These are phyloP conservation scores for Drymodes brunneopygia DNA, from an alignment of 2,113 vertebrate species.

Conservation along the genomic window DNA sequence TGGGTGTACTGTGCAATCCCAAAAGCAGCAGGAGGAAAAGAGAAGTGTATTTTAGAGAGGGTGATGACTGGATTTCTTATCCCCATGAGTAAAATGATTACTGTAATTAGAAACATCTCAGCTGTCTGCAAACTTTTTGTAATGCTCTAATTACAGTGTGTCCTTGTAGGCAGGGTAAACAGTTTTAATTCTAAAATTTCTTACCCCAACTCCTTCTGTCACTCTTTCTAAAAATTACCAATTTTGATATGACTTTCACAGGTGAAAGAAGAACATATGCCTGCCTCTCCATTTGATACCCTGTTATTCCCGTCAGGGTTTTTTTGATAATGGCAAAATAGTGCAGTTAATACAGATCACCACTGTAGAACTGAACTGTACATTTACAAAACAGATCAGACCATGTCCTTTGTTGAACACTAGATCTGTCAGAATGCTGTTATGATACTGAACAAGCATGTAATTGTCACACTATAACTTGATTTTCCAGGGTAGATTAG, in stretches of 20 bases:
- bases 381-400: not conserved
- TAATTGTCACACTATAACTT: not conserved
- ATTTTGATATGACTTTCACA: not conserved
- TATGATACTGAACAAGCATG: not conserved
- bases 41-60: not conserved
- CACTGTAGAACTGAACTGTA: not conserved
- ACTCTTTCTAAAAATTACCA: not conserved
- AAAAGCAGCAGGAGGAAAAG: not conserved
- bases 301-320: not conserved
- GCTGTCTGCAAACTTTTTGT: not conserved
- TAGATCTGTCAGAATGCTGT: not conserved
- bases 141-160: not conserved
- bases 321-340: not conserved
- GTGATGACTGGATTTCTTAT: not conserved
- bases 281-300: not conserved
- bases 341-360: not conserved
- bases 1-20: not conserved
- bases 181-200: not conserved
- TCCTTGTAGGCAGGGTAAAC: not conserved
- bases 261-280: not conserved
- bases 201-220: not conserved
- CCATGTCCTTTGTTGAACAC: not conserved
- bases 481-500: not conserved
- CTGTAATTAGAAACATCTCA: not conserved
- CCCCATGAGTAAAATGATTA: not conserved